Evolutionary conservation across 2,888 invertebrate species (phyloP), one percentile per base, ranked within the genome.

Genomic region (Noctua janthina): DNA sequence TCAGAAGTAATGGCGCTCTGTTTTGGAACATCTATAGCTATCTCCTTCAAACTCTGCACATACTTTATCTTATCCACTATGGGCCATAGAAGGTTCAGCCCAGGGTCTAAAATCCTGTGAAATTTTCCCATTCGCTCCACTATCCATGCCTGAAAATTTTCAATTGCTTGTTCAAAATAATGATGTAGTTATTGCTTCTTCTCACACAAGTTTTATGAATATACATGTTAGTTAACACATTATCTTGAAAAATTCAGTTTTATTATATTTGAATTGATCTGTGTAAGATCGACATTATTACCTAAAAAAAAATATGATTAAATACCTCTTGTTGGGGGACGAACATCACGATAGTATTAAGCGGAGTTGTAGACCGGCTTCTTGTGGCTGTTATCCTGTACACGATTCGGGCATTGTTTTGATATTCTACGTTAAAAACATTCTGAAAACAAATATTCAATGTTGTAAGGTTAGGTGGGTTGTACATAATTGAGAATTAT

Each of bases 121-220:
- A 99, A 99, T 96, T 99, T 99, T 72, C 99, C 99, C 99, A 99
- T 99, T 89, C 99, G 97, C 94, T 99, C 99, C 0, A 99, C 98
- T 82, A 99, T 97, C 99, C 99, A 99, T 77, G 99, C 99, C 99
- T 99, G 93, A 78, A 97, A 97, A 68, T 20, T 62, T 68, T 68
- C 1, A 76, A 43, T 62, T 67, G 39, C 10, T 11, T 68, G 15
- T n/a, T 5, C 4, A 1, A 49, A 79, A 81, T 10, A 46, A n/a
- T 46, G 15, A 43, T 2, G 17, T 54, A 46, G 46, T 62, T 13
- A 29, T 43, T 68, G 11, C 11, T 79, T 10, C 7, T 43, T 35
- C 17, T 20, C 7, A 54, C 2, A 15, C 15, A 35, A 82, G 15
- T 71, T 39, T n/a, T 20, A 5, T 8, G n/a, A 20, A 54, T 46